A percentile compares a stretch with the other conserved stretches of the same genome.
These are phyloP conservation scores for Gibbula magus DNA, from an alignment of 2,888 invertebrate species.

Conservation along the genomic window DNA sequence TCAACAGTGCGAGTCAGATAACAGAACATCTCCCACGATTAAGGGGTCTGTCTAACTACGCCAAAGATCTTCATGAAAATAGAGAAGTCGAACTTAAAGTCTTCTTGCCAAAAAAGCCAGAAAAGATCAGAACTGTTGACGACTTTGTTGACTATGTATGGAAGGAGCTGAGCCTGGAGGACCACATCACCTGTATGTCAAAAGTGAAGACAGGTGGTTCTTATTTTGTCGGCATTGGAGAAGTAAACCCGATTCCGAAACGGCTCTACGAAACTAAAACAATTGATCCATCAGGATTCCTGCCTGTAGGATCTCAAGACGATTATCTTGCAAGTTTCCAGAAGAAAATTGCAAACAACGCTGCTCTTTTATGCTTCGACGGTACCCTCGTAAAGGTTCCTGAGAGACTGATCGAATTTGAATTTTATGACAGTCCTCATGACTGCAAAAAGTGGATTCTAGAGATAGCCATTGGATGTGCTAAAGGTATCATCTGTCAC, in stretches of 20 bases:
- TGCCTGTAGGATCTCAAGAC: not conserved
- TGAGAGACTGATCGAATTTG: not conserved
- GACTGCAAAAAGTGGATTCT: not conserved
- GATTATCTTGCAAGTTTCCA: not conserved
- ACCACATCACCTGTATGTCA: not conserved
- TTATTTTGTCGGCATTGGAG: not conserved
- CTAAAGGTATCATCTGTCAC: not conserved
- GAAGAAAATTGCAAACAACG: not conserved
- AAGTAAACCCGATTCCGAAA: not conserved
- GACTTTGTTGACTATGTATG: not conserved
- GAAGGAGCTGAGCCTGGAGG: not conserved
- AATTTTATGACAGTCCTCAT: not conserved
- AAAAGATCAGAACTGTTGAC: not conserved
- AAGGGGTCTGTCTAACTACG: not conserved
- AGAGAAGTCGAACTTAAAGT: not conserved
- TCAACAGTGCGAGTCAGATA: not conserved
- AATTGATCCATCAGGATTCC: not conserved
- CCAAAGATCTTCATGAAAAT: not conserved
- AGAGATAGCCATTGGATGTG: not conserved
- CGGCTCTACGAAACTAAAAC: not conserved
- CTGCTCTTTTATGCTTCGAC: not conserved
- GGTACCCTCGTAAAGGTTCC: not conserved
- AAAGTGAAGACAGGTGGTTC: not conserved
- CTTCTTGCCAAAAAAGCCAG: not conserved
- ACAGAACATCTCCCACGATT: not conserved